Conservation (phyloP, 2,797 vertebrate genomes). For the Botia kubotai region DNA sequence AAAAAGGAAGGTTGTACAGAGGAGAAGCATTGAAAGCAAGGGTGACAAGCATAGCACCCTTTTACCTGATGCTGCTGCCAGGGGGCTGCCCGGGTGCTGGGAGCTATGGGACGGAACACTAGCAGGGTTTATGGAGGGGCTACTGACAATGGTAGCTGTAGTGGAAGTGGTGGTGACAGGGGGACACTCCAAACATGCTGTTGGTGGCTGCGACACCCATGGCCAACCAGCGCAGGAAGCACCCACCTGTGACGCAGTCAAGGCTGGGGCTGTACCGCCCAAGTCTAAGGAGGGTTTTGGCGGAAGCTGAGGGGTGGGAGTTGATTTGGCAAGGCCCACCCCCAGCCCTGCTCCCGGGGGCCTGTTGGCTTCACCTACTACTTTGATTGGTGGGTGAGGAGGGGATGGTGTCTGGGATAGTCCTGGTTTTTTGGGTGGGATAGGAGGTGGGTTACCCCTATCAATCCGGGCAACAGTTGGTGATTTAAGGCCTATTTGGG, state of each 20-base stretch:
- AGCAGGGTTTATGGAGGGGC: conserved; percentile 91
- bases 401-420: conserved; percentile 95
- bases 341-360: conserved; percentile 84
- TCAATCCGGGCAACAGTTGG: conserved; percentile 89
- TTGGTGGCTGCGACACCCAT: conserved; percentile 84
- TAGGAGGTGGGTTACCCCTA: conserved; percentile 96
- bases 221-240: conserved; percentile 75
- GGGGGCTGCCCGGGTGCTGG: conserved; percentile 92
- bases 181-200: conserved; percentile 95
- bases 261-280: conserved; percentile 90
- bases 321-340: conserved; percentile 78
- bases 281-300: conserved; percentile 98
- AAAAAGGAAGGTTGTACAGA: conserved; percentile 69
- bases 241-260: conserved; percentile 99
- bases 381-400: conserved; percentile 93
- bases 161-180: conserved; percentile 81
- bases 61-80: conserved; percentile 99
- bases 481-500: conserved; percentile 86
- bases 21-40: conserved; percentile 69
- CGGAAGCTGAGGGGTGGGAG: conserved; percentile 93
- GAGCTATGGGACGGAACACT: conserved; percentile 92
- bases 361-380: conserved; percentile 85
- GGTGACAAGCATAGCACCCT: conserved; percentile 80
- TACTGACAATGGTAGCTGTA: conserved; percentile 88
- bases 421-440: conserved; percentile 98